phyloP scores from a whole-genome alignment of 1,140 invertebrate species.

The Temnothorax longispinosus region DNA sequence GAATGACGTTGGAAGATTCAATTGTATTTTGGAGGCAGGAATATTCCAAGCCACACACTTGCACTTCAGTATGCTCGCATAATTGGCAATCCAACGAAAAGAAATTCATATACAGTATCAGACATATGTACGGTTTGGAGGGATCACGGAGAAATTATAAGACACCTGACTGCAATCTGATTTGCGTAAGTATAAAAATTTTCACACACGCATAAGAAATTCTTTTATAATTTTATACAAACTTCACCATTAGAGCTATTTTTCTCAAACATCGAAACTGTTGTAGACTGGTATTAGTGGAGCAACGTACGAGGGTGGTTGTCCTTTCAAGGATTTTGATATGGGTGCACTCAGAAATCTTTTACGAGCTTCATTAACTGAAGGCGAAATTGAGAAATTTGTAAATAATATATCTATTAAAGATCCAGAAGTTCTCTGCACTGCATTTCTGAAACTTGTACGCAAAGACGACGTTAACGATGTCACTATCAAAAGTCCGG shows the following conservation, averaged over 20 bases:
- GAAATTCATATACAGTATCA: conserved; percentile 90
- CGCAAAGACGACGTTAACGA: conserved; percentile 63
- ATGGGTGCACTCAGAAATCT: conserved; percentile 82
- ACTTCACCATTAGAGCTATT: neutral
- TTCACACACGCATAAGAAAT: neutral
- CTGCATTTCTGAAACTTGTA: conserved; percentile 73
- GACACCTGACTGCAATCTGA: conserved; percentile 86
- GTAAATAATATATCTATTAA: conserved; percentile 57
- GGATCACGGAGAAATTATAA: conserved; percentile 88
- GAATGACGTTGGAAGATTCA: conserved; percentile 88
- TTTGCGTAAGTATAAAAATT: conserved; percentile 84
- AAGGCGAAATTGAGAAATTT: conserved; percentile 69
- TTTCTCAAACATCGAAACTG: conserved; percentile 54
- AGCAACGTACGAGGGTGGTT: conserved; percentile 87
- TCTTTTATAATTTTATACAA: neutral
- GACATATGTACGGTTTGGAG: conserved; percentile 91
- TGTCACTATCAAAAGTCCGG: conserved; percentile 75
- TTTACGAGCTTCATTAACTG: conserved; percentile 79
- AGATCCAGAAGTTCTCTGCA: conserved; percentile 76
- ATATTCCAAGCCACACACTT: conserved; percentile 87
- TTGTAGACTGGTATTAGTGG: conserved; percentile 80
- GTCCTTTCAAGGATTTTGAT: conserved; percentile 88
- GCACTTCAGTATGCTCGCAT: conserved; percentile 86
- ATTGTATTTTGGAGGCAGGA: conserved; percentile 89
- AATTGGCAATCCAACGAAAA: conserved; percentile 88